Evolutionary conservation across 2,888 invertebrate species (phyloP).

Genomic region (Heliothis peltigera): DNA sequence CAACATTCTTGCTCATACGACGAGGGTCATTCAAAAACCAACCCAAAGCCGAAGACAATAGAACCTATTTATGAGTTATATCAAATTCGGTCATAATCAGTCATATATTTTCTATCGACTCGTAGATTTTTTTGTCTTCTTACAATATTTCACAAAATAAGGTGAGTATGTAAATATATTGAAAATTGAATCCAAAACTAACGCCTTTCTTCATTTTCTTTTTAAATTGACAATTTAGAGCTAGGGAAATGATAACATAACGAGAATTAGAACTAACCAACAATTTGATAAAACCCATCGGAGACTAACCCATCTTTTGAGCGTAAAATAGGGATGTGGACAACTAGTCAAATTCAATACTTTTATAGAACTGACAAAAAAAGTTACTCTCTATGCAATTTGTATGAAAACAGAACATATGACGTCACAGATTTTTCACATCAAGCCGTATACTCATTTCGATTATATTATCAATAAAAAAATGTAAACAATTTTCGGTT

Average conservation of each 20-base stretch:
- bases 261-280: background rate
- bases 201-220: slow-evolving; percentile 22
- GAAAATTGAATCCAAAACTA: slow-evolving; percentile 53
- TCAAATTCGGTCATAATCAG: slow-evolving; percentile 43
- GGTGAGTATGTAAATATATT: slow-evolving; percentile 31
- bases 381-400: too few relatives aligned
- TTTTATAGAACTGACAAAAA: too few relatives aligned
- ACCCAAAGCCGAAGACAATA: slow-evolving; percentile 19
- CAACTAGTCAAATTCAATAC: too few relatives aligned
- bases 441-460: too few relatives aligned
- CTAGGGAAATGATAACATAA: slow-evolving; percentile 15
- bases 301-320: background rate
- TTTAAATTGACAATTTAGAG: slow-evolving; percentile 41
- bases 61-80: slow-evolving; percentile 15
- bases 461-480: too few relatives aligned
- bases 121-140: slow-evolving; percentile 15
- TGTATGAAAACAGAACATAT: too few relatives aligned
- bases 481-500: too few relatives aligned
- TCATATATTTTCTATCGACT: slow-evolving; percentile 20
- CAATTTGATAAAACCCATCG: background rate
- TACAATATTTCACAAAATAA: slow-evolving; percentile 20
- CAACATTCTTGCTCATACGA: slow-evolving; percentile 45
- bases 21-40: slow-evolving; percentile 23
- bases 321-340: too few relatives aligned
- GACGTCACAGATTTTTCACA: too few relatives aligned